These are phyloP conservation scores for Sebastes trivittatus DNA, from an alignment of 2,797 vertebrate species.

Conservation along the genomic window DNA sequence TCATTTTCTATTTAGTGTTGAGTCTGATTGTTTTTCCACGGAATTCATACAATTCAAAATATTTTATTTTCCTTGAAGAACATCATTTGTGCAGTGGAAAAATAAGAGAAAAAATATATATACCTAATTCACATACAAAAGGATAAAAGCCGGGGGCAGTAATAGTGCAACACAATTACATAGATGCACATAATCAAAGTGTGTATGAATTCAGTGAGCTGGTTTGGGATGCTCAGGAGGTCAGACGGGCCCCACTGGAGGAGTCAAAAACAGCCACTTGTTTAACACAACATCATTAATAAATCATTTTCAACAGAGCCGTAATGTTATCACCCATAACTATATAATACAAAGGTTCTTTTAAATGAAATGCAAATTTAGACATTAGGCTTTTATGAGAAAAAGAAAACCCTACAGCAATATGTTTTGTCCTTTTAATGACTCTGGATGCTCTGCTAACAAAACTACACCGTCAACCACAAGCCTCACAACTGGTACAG, in stretches of 20 bases:
- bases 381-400: not conserved
- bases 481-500: not conserved
- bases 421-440: constrained; percentile 27
- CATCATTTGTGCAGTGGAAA: not conserved
- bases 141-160: no score
- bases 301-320: constrained; percentile 9
- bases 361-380: constrained; percentile 25
- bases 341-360: constrained; percentile 12
- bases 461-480: not conserved
- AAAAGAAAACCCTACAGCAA: not conserved
- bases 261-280: not conserved
- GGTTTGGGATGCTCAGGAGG: not conserved
- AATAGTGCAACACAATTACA: not conserved
- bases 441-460: not conserved
- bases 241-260: not conserved
- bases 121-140: not conserved
- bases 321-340: constrained; percentile 3
- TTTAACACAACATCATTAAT: constrained; percentile 40
- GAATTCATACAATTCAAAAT: not conserved
- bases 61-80: not conserved
- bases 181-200: not conserved
- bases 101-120: no score
- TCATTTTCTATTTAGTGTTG: not conserved
- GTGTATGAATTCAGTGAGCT: not conserved
- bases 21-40: not conserved